A percentile compares a stretch with the other conserved stretches of the same genome.
Conservation (phyloP, 23 tunicate genomes). For the Ascidia mentula region DNA sequence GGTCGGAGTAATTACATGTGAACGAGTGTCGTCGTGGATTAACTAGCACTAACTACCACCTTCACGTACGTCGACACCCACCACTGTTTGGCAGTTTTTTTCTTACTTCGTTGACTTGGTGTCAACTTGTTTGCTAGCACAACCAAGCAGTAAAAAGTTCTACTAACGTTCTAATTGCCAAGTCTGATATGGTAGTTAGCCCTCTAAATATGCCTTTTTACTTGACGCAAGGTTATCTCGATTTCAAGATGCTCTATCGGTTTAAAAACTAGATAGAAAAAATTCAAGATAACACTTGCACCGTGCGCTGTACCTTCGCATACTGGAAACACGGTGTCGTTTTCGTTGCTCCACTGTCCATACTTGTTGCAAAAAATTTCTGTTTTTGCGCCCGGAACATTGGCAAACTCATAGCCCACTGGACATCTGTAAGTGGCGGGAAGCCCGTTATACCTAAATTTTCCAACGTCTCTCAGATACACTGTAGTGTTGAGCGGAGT, state of each 20-base stretch:
- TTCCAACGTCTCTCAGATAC: conserved; percentile 8
- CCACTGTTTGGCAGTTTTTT: too few species aligned
- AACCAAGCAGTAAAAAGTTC: too few species aligned
- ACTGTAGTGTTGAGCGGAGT: not conserved
- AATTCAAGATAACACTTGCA: too few species aligned
- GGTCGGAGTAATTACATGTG: not conserved
- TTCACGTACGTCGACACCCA: not conserved
- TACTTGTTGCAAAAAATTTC: conserved; percentile 42
- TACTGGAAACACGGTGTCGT: conserved; percentile 30
- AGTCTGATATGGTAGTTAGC: too few species aligned
- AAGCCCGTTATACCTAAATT: conserved; percentile 24
- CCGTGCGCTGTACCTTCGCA: conserved; percentile 48
- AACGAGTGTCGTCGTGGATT: not conserved
- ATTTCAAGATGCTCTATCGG: too few species aligned
- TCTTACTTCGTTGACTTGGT: too few species aligned
- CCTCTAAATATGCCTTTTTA: too few species aligned
- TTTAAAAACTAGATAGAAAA: too few species aligned
- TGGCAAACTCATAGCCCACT: conserved; percentile 11
- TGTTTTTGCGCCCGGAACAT: conserved; percentile 25
- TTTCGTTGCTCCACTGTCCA: conserved; percentile 73
- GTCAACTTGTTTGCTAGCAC: too few species aligned
- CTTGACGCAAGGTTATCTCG: too few species aligned
- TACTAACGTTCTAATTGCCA: too few species aligned
- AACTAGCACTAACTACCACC: not conserved
- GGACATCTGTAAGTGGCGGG: conserved; percentile 29